phyloP scores from a whole-genome alignment of 2,797 vertebrate species.

The Bradypodion pumilum region DNA sequence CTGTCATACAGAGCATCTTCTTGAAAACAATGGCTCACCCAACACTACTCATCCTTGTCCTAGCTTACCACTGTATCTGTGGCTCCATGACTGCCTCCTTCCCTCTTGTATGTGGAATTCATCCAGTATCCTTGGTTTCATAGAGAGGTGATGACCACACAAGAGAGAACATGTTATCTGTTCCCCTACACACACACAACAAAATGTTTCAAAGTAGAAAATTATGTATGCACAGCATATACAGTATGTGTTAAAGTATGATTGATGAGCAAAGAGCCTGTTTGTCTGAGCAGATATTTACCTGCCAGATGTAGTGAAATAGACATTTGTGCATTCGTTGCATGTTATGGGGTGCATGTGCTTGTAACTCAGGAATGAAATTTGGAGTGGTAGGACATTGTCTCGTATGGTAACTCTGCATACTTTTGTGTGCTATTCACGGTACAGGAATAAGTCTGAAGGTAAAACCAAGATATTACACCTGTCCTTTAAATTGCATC shows the following conservation, averaged over 20 bases:
- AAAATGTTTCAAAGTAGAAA: not conserved
- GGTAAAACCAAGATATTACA: not conserved
- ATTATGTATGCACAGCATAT: not conserved
- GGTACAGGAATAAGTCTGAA: no score
- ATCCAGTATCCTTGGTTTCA: not conserved
- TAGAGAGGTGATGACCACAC: not conserved
- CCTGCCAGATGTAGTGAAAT: not conserved
- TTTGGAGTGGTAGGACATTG: not conserved
- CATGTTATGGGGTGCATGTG: not conserved
- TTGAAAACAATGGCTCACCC: not conserved
- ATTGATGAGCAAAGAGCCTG: not conserved
- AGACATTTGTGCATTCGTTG: not conserved
- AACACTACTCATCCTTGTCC: not conserved
- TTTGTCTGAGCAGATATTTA: not conserved
- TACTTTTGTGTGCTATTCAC: not conserved
- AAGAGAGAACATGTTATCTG: no score
- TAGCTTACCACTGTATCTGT: not conserved
- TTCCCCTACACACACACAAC: not conserved
- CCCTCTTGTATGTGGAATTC: not conserved
- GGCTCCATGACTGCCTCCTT: not conserved
- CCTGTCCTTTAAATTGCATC: not conserved
- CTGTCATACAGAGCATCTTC: not conserved
- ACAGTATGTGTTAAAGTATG: not conserved
- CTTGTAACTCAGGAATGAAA: not conserved
- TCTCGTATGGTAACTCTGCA: not conserved